Base-by-base conservation (phyloP, 2,113 vertebrate genomes). In the Centropristis striata region DNA sequence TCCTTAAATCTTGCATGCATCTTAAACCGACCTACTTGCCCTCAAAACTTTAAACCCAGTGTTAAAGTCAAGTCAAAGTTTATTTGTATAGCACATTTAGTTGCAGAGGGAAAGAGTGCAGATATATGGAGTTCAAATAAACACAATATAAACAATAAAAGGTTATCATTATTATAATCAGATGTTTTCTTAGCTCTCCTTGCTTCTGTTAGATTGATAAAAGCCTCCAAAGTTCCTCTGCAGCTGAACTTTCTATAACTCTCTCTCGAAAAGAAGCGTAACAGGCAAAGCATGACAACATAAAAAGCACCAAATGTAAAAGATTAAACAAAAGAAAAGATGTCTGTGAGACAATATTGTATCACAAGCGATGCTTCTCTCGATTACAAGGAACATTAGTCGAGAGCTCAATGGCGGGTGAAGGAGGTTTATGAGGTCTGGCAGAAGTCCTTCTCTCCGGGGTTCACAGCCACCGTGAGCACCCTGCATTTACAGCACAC, bases 371-470 rank as follows among this genome's bases (percentile, higher is more conserved):
- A 41, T 37, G 80, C 64, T 28, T 71, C 70, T 54, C 65, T 74
- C 77, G 20, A 78, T 89, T 85, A 86, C 80, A 84, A 80, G 89
- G 47, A 59, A 81, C 86, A 80, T 84, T 80, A 85, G 72, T 70
- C 25, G 44, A 70, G 75, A 65, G 84, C 78, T 83, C 89, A 83
- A 70, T 81, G 77, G 55, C 4, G 72, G 36, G 74, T 81, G 81
- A 80, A 85, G 85, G 66, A 61, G 86, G 68, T 91, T 90, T 86
- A 87, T 81, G 89, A 86, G 58, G 55, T 78, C 54, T 82, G 82
- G 76, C 77, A 51, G 27, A 8, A 81, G 75, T 54, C 68, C 53
- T 36, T 8, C 60, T 67, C 88, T 50, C 75, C 54, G 51, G 55
- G 71, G 44, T 73, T 71, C 75, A 61, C 37, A 46, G 60, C 27